phyloP scores from a whole-genome alignment of 1,140 invertebrate genomes.

The Antheraea mylitta region DNA sequence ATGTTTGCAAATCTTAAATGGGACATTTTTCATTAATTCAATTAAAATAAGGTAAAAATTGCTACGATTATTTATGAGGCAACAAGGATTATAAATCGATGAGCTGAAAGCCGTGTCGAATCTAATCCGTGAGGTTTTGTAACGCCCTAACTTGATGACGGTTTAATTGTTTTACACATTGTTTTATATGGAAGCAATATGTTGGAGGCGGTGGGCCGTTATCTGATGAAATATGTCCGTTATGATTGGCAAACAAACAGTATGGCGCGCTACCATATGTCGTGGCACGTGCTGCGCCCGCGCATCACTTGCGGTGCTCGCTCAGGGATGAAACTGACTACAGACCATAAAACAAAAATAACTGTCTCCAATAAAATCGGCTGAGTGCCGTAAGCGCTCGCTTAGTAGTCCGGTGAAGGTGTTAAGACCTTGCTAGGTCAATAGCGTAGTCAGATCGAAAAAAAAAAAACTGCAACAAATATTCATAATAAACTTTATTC shows the following conservation, averaged over 20 bases:
- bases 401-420: no score
- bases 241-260: slow-evolving; percentile 79
- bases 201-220: slow-evolving; percentile 62
- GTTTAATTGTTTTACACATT: slow-evolving; percentile 70
- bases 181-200: slow-evolving; percentile 72
- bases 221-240: slow-evolving; percentile 78
- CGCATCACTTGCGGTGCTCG: slow-evolving; percentile 66
- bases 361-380: no score
- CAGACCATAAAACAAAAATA: slow-evolving; percentile 4
- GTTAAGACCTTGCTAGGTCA: no score
- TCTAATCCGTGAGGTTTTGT: slow-evolving; percentile 25
- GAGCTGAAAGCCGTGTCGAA: slow-evolving; percentile 55
- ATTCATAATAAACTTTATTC: not conserved
- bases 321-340: slow-evolving; percentile 66
- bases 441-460: no score
- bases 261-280: slow-evolving; percentile 74
- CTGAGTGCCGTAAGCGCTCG: no score
- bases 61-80: not conserved
- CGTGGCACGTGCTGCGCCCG: slow-evolving; percentile 71
- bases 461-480: not conserved
- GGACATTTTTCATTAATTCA: no score
- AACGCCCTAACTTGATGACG: slow-evolving; percentile 35
- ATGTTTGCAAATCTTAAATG: no score
- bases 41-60: not conserved
- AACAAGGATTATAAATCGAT: slow-evolving; percentile 7